Conservation (phyloP, 1,140 invertebrate genomes). For the Popillia japonica region DNA sequence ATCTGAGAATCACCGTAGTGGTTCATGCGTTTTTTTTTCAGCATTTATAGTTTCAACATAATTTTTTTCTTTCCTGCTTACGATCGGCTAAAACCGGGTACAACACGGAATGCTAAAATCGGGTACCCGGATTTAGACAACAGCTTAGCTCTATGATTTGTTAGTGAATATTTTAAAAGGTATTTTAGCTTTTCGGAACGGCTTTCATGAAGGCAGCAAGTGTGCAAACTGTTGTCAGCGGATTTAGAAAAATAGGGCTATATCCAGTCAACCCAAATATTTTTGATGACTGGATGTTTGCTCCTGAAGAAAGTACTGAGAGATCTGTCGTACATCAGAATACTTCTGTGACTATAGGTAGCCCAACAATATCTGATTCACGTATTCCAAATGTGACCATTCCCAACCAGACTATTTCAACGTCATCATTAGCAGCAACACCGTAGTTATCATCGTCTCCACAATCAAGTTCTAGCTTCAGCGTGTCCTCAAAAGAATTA, state of each 20-base stretch:
- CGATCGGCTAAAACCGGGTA: constrained; percentile 31
- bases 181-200: constrained; percentile 50
- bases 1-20: too few species aligned
- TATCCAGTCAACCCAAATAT: constrained; percentile 57
- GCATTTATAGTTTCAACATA: too few species aligned
- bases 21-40: too few species aligned
- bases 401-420: too few species aligned
- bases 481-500: too few species aligned
- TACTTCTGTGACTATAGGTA: neutral
- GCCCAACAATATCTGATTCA: too few species aligned
- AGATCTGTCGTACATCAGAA: constrained; percentile 37
- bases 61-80: neutral
- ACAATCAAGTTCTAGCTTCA: too few species aligned
- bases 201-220: constrained; percentile 53
- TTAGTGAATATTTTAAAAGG: too few species aligned
- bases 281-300: constrained; percentile 58
- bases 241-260: constrained; percentile 58
- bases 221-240: constrained; percentile 57
- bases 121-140: neutral
- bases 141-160: too few species aligned
- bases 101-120: neutral
- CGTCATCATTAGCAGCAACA: too few species aligned
- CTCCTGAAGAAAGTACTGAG: constrained; percentile 51
- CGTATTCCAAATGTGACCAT: too few species aligned
- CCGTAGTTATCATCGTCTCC: too few species aligned